Percentiles rank a stretch among this genome's conserved stretches.
Conservation (phyloP, 2,113 vertebrate genomes). For the Oncorhynchus masou region DNA sequence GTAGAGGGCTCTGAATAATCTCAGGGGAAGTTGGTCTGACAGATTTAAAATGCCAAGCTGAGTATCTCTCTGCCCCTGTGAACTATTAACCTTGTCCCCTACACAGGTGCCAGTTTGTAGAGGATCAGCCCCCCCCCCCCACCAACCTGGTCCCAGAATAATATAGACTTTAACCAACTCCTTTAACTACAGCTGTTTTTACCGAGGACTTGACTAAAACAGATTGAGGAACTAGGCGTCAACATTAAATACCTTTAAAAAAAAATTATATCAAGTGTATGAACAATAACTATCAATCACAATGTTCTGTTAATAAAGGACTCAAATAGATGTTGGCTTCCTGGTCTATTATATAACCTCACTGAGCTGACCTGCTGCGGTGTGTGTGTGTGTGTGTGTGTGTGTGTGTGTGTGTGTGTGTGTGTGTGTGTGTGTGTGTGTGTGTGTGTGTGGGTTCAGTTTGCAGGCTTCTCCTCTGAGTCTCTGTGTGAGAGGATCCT, state of each 20-base stretch:
- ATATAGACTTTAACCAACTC: neutral
- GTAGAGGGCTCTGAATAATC: too few relatives aligned
- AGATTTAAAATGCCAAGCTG: too few relatives aligned
- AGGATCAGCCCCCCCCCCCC: conserved; percentile 61
- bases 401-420: too few relatives aligned
- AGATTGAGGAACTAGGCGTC: too few relatives aligned
- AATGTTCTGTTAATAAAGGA: too few relatives aligned
- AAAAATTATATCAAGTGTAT: too few relatives aligned
- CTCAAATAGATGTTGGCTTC: neutral
- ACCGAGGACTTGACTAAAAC: too few relatives aligned
- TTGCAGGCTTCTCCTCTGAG: conserved; percentile 82
- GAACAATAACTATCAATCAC: too few relatives aligned
- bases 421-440: neutral
- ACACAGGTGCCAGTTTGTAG: neutral
- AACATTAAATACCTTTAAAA: too few relatives aligned
- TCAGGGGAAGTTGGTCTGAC: too few relatives aligned
- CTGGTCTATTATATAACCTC: neutral
- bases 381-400: neutral
- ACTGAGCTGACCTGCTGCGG: neutral
- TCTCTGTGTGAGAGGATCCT: conserved; percentile 78
- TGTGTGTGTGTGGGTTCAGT: conserved; percentile 53
- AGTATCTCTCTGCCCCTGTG: conserved; percentile 2
- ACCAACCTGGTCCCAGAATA: conserved; percentile 75
- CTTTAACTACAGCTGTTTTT: too few relatives aligned
- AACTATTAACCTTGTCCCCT: conserved; percentile 39